A percentile compares a stretch with the other conserved stretches of the same genome.
These are phyloP conservation scores for Nymphalis io DNA, from an alignment of 1,140 invertebrate genomes.

Conservation along the genomic window DNA sequence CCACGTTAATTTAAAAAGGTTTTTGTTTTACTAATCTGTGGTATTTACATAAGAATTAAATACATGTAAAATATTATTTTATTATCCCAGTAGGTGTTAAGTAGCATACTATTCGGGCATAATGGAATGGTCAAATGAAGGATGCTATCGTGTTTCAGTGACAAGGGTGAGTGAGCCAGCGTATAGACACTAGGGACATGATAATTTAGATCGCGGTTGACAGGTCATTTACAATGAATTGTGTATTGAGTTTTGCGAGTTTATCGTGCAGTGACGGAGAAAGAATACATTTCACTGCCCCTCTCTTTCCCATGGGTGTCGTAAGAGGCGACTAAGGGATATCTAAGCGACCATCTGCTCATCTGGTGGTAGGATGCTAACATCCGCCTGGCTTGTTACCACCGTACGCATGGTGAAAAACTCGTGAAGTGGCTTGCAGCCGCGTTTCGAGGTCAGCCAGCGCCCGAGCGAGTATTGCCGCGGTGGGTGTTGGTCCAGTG, in stretches of 20 bases:
- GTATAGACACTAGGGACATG: not conserved
- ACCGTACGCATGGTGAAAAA: too few relatives aligned
- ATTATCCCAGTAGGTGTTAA: not conserved
- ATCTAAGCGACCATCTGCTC: too few relatives aligned
- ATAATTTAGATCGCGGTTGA: not conserved
- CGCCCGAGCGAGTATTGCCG: too few relatives aligned
- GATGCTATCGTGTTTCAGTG: slow-evolving; percentile 1
- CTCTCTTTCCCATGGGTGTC: too few relatives aligned
- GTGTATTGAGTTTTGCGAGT: not conserved
- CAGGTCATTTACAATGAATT: not conserved
- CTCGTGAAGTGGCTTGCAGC: too few relatives aligned
- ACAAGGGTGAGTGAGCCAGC: not conserved
- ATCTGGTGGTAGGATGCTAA: too few relatives aligned
- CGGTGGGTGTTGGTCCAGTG: too few relatives aligned
- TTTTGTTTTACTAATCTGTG: not conserved
- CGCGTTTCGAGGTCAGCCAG: too few relatives aligned
- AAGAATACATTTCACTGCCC: too few relatives aligned
- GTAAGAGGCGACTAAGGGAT: too few relatives aligned
- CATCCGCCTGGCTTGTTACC: too few relatives aligned
- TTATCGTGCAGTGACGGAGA: too few relatives aligned
- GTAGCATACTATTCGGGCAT: not conserved
- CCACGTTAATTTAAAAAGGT: not conserved
- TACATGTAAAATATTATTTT: not conserved
- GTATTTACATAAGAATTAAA: not conserved
- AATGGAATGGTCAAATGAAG: not conserved